Base-by-base conservation (phyloP, 2,113 vertebrate species). In the Sylvietta virens region DNA sequence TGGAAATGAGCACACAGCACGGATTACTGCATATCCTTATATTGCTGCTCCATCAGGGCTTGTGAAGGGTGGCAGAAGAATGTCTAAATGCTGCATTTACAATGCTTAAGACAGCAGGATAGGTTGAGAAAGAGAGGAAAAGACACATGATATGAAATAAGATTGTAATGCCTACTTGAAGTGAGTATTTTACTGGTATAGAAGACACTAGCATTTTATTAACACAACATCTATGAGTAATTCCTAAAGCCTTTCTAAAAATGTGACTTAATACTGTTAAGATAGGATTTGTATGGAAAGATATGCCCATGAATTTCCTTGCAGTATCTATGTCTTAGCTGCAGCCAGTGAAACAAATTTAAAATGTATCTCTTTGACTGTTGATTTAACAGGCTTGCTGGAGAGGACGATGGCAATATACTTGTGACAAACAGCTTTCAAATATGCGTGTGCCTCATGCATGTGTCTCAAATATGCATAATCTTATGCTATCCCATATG, bases 181-280 rank as follows among this genome's bases (percentile, higher is more conserved):
- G 4, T 85, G 5, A 71, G 33, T 39, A 88, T 58, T 94, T 95
- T 79, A 90, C 45, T 45, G 50, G 18, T 12, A 27, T 8, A 33
- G 45, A 86, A 85, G 20, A 80, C 78, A 76, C 17, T 28, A 30
- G 14, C 15, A 62, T 90, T 73, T 82, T 60, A 84, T 77, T 76
- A 89, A 87, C 7, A 62, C 28, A 85, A 1, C 21, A 58, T 19
- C 17, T 72, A 42, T 24, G 39, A 93, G 42, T 85, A 90, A 92
- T 88, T 95, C 48, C 17, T 79, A 85, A 87, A 94, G 65, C 45
- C 53, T 72, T 88, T 83, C 86, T 84, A 69, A 71, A 94, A 86
- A 50, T 62, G 65, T 78, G 42, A 83, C 22, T 92, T 81, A 86
- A 88, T 76, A 67, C n/a, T 51, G 50, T 86, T 78, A 89, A 91